Evolutionary conservation across 2,113 vertebrate species (phyloP).

Genomic region (Athene cunicularia): DNA sequence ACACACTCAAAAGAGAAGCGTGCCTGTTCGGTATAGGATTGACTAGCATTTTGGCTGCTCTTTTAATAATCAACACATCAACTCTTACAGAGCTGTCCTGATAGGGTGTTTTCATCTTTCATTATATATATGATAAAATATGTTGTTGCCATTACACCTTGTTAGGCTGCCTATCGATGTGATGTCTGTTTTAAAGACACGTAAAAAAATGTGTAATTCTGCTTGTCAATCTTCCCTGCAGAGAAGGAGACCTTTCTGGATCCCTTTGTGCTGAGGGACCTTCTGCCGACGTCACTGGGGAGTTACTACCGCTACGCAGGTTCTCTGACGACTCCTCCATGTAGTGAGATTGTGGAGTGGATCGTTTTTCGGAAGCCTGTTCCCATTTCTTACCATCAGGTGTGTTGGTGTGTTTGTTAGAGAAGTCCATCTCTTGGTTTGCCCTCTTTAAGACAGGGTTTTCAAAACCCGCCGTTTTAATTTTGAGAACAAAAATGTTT

Average conservation of each 20-base stretch:
- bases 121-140: slow-evolving; percentile 7
- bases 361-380: slow-evolving; percentile 91
- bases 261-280: slow-evolving; percentile 90
- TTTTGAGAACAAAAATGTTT: not conserved
- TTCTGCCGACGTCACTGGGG: slow-evolving; percentile 86
- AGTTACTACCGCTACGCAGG: slow-evolving; percentile 95
- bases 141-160: slow-evolving; percentile 54
- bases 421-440: not conserved
- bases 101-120: not conserved
- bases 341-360: slow-evolving; percentile 96
- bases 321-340: slow-evolving; percentile 94
- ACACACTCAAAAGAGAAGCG: not conserved
- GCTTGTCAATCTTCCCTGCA: slow-evolving; percentile 64
- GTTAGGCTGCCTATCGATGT: slow-evolving; percentile 30
- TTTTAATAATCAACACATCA: not conserved
- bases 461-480: accelerated
- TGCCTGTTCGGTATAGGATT: not conserved
- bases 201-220: slow-evolving; percentile 16
- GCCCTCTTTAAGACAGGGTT: not conserved
- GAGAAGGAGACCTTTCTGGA: slow-evolving; percentile 98
- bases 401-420: slow-evolving; percentile 37
- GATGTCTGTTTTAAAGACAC: slow-evolving; percentile 19
- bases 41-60: slow-evolving; percentile 42
- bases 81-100: not conserved
- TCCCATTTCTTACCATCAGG: slow-evolving; percentile 93